Evolutionary conservation across 2,888 invertebrate genomes (phyloP).

Genomic region (Taenaris catops): DNA sequence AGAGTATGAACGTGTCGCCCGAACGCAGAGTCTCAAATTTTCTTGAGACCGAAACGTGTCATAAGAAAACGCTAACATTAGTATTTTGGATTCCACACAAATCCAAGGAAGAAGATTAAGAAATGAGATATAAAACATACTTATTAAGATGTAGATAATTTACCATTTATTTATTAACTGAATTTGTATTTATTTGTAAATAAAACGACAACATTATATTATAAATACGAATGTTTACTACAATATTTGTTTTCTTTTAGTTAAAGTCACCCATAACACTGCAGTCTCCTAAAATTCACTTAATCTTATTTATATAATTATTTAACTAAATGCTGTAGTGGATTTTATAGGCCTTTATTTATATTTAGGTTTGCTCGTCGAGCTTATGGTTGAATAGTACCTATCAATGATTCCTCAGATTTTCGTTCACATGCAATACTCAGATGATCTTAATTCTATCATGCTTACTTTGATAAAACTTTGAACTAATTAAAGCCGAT

Average conservation of each 20-base stretch:
- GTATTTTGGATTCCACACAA: conserved; percentile 73
- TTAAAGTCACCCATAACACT: conserved; percentile 9
- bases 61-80: conserved; percentile 76
- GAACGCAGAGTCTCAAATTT: conserved; percentile 79
- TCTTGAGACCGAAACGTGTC: conserved; percentile 78
- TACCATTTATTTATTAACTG: conserved; percentile 81
- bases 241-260: conserved; percentile 65
- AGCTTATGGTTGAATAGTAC: too few relatives aligned
- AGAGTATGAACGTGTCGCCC: conserved; percentile 79
- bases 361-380: too few relatives aligned
- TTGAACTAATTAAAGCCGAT: too few relatives aligned
- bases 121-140: conserved; percentile 78
- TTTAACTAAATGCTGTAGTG: too few relatives aligned
- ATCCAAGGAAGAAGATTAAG: conserved; percentile 77
- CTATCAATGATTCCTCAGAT: too few relatives aligned
- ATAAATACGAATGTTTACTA: conserved; percentile 80
- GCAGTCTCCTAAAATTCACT: too few relatives aligned
- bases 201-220: conserved; percentile 78
- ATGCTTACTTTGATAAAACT: too few relatives aligned
- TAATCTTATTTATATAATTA: too few relatives aligned
- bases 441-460: too few relatives aligned
- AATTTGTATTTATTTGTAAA: conserved; percentile 81
- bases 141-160: conserved; percentile 80
- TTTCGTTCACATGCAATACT: too few relatives aligned
- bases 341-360: too few relatives aligned